Conservation (phyloP, 2,113 vertebrate genomes). For the Myrmophylax atrothorax region DNA sequence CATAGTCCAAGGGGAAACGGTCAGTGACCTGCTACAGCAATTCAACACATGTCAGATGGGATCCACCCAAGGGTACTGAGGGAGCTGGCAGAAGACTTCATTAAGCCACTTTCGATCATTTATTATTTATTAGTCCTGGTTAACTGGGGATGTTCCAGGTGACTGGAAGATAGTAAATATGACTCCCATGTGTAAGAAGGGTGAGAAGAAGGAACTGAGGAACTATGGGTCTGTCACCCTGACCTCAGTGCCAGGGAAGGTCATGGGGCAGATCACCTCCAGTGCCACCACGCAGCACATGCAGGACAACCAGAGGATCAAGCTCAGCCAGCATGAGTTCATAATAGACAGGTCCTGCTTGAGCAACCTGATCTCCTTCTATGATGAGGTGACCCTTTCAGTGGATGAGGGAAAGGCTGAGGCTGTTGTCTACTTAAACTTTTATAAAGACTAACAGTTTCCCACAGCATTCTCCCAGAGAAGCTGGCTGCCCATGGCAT, state of each 20-base stretch:
- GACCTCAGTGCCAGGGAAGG: not conserved
- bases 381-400: not conserved
- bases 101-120: not conserved
- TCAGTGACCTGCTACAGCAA: not conserved
- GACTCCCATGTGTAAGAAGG: not conserved
- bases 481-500: not conserved
- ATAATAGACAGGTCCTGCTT: not conserved
- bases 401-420: not conserved
- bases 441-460: not conserved
- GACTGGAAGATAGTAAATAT: not conserved
- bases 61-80: not conserved
- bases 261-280: not conserved
- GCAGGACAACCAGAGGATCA: not conserved
- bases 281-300: not conserved
- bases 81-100: not conserved
- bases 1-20: not conserved
- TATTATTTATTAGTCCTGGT: not conserved
- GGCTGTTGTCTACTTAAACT: not conserved
- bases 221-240: not conserved
- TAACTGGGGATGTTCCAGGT: not conserved
- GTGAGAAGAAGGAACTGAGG: not conserved
- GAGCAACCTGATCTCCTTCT: not conserved
- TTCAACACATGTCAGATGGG: no score
- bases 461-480: not conserved
- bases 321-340: not conserved